Percentiles rank a stretch among this genome's conserved stretches.
phyloP scores from a whole-genome alignment of 2,797 vertebrate species.

The Sibirionetta formosa region DNA sequence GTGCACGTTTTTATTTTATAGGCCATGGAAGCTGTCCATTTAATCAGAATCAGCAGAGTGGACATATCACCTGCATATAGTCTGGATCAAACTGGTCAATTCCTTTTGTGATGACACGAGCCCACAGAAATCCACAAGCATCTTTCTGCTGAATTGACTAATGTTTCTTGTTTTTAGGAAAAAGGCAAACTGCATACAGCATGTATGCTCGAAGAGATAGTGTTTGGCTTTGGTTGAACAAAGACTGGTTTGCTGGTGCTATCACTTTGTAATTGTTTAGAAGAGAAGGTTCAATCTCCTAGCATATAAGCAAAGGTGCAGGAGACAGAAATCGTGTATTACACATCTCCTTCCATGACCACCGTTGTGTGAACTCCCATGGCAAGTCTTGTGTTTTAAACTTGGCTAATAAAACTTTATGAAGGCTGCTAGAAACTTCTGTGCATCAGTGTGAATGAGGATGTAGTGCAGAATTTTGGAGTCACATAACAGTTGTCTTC shows the following conservation, averaged over 20 bases:
- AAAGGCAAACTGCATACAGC: conserved; percentile 23
- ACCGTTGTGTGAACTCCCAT: background rate
- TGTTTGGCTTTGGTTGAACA: conserved; percentile 9
- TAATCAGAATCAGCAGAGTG: conserved; percentile 14
- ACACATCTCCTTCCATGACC: background rate
- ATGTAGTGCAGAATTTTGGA: rapidly evolving
- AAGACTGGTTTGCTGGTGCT: background rate
- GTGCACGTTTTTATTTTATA: conserved; percentile 41
- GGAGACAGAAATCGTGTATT: background rate
- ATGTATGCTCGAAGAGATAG: background rate
- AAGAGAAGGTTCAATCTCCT: background rate
- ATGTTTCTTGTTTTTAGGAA: conserved; percentile 35
- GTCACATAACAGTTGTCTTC: background rate
- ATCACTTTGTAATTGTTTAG: background rate
- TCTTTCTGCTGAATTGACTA: conserved; percentile 47
- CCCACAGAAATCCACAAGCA: conserved; percentile 21
- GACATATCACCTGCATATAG: conserved; percentile 24
- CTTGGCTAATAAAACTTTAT: background rate
- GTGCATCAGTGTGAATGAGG: rapidly evolving
- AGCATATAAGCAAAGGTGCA: background rate
- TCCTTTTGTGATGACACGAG: conserved; percentile 44
- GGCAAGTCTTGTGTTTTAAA: background rate
- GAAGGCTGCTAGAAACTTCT: background rate
- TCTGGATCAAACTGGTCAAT: conserved; percentile 39
- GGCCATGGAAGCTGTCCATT: background rate